Conservation (phyloP, 2,797 vertebrate genomes). For the Urosaurus nigricauda region DNA sequence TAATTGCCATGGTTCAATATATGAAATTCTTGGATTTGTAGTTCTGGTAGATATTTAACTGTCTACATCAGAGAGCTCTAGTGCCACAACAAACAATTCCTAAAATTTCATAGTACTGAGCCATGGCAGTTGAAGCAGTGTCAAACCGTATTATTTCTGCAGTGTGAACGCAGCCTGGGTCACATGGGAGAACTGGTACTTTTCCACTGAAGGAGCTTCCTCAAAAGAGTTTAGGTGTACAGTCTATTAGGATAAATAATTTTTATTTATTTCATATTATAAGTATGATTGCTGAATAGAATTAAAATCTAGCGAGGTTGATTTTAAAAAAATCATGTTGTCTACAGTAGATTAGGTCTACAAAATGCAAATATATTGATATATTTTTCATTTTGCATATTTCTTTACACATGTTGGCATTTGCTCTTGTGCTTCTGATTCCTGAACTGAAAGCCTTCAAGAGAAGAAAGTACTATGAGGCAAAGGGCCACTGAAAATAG, state of each 20-base stretch:
- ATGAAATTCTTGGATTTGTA: too few relatives aligned
- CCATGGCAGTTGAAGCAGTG: too few relatives aligned
- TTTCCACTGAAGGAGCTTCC: background rate
- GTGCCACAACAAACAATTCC: too few relatives aligned
- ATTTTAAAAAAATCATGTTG: too few relatives aligned
- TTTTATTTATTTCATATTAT: background rate
- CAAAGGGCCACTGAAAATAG: constrained; percentile 2
- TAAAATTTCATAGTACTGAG: too few relatives aligned
- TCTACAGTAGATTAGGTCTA: background rate
- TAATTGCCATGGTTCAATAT: too few relatives aligned
- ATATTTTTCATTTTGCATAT: background rate
- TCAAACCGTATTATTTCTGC: too few relatives aligned
- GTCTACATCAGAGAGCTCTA: too few relatives aligned
- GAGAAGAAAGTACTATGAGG: background rate
- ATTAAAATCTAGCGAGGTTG: background rate
- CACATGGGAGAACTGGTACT: background rate
- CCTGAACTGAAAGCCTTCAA: background rate
- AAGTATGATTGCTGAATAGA: background rate
- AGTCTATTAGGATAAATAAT: background rate
- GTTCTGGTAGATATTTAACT: too few relatives aligned
- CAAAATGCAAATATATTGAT: background rate
- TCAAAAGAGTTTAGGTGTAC: background rate
- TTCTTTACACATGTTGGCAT: background rate
- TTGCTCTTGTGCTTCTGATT: background rate
- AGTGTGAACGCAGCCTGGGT: background rate